Conservation (phyloP, 1,140 invertebrate genomes). For the Copidosoma floridanum region DNA sequence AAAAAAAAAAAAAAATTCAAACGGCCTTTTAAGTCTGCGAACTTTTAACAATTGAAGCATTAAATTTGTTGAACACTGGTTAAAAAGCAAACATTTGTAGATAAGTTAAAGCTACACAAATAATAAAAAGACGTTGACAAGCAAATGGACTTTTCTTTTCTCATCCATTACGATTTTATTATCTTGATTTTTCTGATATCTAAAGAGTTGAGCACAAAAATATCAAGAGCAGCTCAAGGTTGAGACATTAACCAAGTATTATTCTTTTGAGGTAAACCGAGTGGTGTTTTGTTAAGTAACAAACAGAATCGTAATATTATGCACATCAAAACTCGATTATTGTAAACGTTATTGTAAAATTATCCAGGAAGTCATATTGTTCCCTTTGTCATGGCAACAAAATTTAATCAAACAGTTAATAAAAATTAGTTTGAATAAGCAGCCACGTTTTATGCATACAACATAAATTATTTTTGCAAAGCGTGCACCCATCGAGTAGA, state of each 20-base stretch:
- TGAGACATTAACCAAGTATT: no score
- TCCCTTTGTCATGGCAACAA: not conserved
- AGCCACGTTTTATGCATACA: no score
- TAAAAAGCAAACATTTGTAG: constrained; percentile 11
- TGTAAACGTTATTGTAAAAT: not conserved
- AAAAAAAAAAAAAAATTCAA: not conserved
- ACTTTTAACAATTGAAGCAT: constrained; percentile 18
- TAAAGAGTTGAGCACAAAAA: not conserved
- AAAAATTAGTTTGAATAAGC: no score
- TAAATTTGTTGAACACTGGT: not conserved
- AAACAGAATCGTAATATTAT: not conserved
- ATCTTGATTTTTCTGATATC: not conserved
- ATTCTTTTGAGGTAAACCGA: not conserved
- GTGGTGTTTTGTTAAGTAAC: not conserved
- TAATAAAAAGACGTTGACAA: not conserved
- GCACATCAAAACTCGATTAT: not conserved
- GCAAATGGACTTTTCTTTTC: constrained; percentile 8
- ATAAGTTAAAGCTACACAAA: constrained; percentile 3
- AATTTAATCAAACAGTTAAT: no score
- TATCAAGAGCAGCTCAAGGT: no score
- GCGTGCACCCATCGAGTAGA: constrained; percentile 43
- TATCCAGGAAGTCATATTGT: not conserved
- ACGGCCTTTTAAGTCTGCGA: constrained; percentile 19
- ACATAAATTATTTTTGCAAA: constrained; percentile 31
- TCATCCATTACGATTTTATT: not conserved